Base-by-base conservation (phyloP, 2,113 vertebrate species). In the Lucifuga dentata region DNA sequence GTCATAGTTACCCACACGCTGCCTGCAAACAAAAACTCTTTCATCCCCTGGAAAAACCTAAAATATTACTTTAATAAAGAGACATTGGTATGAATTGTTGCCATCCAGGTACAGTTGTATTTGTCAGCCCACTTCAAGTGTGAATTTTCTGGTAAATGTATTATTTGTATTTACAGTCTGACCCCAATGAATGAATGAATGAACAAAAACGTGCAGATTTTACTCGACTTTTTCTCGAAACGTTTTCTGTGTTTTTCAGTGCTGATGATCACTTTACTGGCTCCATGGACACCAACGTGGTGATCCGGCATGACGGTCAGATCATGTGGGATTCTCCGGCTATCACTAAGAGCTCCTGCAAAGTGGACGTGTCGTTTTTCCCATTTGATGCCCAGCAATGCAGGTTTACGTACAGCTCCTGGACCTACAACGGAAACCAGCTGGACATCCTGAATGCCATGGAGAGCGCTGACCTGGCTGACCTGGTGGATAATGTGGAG, bases 271-370 rank as follows among this genome's bases (percentile, higher is more conserved):
- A 86, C 64, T 95, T 95, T 1, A 90, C 90, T 0, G 89, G 92
- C 68, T 89, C 95, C 0, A 93, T 95, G 93, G 94, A 95, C 90
- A 98, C 95, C 56, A 97, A 97, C 5, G 95, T 96, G 76, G 95
- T 96, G 40, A 92, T 98, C 80, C 90, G 84, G 16, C 91, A 94
- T 0, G 91, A 97, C 0, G 95, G 96, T 3, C 90, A 87, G 20
- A 92, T 97, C 58, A 91, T 86, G 86, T 97, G 96, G 96, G 95
- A 97, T 61, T 92, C 95, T 0, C 96, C 96, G 0, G 95, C 94
- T 55, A 97, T 97, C 90, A 96, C 95, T 56, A 96, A 95, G 86
- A 97, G 95, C 86, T 97, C 96, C 45, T 97, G 96, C 91, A 94
- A 92, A 45, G 95, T 97, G 75, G 96, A 98, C 2, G 95, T 97